A percentile compares a stretch with the other conserved stretches of the same genome.
phyloP scores from a whole-genome alignment of 1,140 invertebrate species.

The Cyphomyrmex costatus region DNA sequence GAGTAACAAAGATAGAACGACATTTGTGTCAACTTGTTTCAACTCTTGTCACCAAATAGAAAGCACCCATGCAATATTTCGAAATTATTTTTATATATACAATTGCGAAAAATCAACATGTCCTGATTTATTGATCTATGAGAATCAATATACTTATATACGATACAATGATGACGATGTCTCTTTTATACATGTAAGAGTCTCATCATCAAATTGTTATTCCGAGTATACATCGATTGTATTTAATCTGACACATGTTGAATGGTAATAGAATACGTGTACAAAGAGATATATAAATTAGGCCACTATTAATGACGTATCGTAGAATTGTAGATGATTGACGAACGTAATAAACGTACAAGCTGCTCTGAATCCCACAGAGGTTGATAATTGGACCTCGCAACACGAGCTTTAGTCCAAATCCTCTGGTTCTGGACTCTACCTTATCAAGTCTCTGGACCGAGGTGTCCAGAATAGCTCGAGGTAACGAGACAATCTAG shows the following conservation, averaged over 20 bases:
- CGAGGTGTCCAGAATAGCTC: conserved; percentile 72
- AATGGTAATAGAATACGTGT: background rate
- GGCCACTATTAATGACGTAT: conserved; percentile 35
- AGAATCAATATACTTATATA: conserved; percentile 9
- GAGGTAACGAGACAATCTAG: conserved; percentile 77
- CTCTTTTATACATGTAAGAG: background rate
- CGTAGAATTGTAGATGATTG: conserved; percentile 66
- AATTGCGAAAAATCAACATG: conserved; percentile 23
- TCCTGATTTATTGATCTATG: background rate
- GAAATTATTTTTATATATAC: background rate
- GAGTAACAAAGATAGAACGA: no score
- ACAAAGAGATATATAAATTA: conserved; percentile 29
- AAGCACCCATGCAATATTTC: background rate
- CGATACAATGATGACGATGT: background rate
- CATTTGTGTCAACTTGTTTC: no score
- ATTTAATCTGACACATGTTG: background rate
- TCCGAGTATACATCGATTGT: background rate
- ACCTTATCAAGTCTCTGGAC: conserved; percentile 50
- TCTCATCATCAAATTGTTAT: background rate
- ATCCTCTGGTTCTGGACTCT: conserved; percentile 37
- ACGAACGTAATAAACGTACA: conserved; percentile 69
- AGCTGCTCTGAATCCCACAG: conserved; percentile 68
- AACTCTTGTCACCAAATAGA: no score
- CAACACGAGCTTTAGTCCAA: conserved; percentile 68
- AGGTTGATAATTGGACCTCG: conserved; percentile 76